Percentiles rank a stretch among this genome's conserved stretches.
Evolutionary conservation across 2,888 invertebrate genomes (phyloP).

Genomic region (Brachylomia viminalis): DNA sequence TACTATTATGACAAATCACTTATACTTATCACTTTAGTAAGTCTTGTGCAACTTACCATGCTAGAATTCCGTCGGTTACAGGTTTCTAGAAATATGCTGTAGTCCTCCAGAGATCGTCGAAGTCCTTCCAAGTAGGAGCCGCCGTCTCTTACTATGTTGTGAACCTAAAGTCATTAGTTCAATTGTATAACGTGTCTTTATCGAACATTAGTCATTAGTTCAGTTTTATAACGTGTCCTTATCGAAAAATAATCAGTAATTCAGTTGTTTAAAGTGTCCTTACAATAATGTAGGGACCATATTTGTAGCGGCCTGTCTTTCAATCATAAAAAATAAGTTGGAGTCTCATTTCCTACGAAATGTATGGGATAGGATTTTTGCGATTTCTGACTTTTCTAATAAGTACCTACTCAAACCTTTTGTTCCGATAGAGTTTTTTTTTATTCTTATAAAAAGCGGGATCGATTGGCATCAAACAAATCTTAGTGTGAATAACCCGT

Average conservation of each 20-base stretch:
- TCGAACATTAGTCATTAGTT: not conserved
- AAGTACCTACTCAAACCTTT: no score
- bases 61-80: slow-evolving; percentile 69
- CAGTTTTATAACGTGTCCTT: not conserved
- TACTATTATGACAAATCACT: no score
- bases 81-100: slow-evolving; percentile 72
- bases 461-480: no score
- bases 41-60: slow-evolving; percentile 47
- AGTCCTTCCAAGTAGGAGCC: slow-evolving; percentile 82
- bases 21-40: no score
- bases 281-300: no score
- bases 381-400: no score
- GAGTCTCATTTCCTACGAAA: no score
- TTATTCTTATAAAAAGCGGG: no score
- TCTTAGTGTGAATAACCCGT: no score
- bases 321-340: no score
- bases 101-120: slow-evolving; percentile 78
- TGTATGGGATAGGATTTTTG: no score
- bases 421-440: no score
- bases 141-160: slow-evolving; percentile 76
- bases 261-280: not conserved
- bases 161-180: slow-evolving; percentile 69
- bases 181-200: not conserved
- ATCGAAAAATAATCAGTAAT: not conserved
- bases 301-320: not conserved